Conservation (phyloP, 2,113 vertebrate genomes). For the Ariopsis seemanni region DNA sequence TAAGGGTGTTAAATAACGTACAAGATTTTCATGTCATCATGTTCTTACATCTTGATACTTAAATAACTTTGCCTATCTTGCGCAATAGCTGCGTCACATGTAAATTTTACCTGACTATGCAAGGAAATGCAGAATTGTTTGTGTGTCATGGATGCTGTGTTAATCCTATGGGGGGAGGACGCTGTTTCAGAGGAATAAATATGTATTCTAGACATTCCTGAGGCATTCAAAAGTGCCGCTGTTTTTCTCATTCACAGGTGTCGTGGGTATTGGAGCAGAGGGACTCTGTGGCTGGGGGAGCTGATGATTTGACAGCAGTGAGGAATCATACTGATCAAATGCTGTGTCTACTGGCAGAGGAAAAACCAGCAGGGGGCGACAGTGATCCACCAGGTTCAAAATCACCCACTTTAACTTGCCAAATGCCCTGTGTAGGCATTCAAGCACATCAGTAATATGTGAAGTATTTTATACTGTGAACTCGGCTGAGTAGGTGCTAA, state of each 20-base stretch:
- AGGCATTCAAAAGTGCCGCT: background rate
- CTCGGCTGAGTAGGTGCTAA: background rate
- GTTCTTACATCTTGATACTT: background rate
- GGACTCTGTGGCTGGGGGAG: slow-evolving; percentile 71
- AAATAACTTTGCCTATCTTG: background rate
- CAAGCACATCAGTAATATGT: background rate
- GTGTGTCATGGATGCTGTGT: background rate
- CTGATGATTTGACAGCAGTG: slow-evolving; percentile 88
- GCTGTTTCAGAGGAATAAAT: background rate
- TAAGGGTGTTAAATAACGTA: background rate
- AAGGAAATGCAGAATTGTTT: background rate
- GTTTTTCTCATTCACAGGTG: slow-evolving; percentile 69
- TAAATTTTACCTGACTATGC: background rate
- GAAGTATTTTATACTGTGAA: background rate
- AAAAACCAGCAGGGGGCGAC: slow-evolving; percentile 72
- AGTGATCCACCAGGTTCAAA: slow-evolving; percentile 38
- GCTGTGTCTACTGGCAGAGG: slow-evolving; percentile 89
- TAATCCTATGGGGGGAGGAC: background rate
- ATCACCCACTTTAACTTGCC: slow-evolving; percentile 13
- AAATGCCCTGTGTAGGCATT: background rate
- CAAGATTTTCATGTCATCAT: background rate
- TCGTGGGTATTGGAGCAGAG: slow-evolving; percentile 85
- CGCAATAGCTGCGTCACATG: background rate
- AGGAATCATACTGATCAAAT: slow-evolving; percentile 95
- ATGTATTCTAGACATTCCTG: background rate